These are phyloP conservation scores for Xiphias gladius DNA, from an alignment of 2,113 vertebrate species.

Conservation along the genomic window DNA sequence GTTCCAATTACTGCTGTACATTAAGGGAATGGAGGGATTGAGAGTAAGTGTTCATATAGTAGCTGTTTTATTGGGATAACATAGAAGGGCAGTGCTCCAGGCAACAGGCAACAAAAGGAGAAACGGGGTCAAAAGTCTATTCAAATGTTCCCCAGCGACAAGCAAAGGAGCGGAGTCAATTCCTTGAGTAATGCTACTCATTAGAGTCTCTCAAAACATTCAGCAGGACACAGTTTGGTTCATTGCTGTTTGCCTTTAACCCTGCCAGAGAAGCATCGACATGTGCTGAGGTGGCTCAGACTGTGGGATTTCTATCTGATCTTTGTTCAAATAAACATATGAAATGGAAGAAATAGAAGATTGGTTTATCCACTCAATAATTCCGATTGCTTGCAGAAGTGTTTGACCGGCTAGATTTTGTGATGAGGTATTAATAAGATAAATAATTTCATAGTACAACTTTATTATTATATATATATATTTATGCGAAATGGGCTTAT, in stretches of 20 bases:
- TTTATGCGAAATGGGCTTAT: too few species aligned
- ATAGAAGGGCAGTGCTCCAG: constrained; percentile 21
- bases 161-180: background rate
- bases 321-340: background rate
- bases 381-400: too few species aligned
- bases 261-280: background rate
- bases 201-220: constrained; percentile 14
- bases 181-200: constrained; percentile 43
- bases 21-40: constrained; percentile 16
- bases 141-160: constrained; percentile 29
- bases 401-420: background rate
- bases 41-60: constrained; percentile 2
- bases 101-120: constrained; percentile 50
- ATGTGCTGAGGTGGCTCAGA: background rate
- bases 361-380: background rate
- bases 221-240: background rate
- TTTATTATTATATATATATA: too few species aligned
- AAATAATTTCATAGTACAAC: too few species aligned
- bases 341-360: background rate
- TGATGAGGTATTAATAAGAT: background rate
- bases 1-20: constrained; percentile 42
- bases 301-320: background rate
- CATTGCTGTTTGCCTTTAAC: background rate
- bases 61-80: background rate
- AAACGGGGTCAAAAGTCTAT: constrained; percentile 36